These are phyloP conservation scores for Pogoniulus pusillus DNA, from an alignment of 2,797 vertebrate species.

Conservation along the genomic window DNA sequence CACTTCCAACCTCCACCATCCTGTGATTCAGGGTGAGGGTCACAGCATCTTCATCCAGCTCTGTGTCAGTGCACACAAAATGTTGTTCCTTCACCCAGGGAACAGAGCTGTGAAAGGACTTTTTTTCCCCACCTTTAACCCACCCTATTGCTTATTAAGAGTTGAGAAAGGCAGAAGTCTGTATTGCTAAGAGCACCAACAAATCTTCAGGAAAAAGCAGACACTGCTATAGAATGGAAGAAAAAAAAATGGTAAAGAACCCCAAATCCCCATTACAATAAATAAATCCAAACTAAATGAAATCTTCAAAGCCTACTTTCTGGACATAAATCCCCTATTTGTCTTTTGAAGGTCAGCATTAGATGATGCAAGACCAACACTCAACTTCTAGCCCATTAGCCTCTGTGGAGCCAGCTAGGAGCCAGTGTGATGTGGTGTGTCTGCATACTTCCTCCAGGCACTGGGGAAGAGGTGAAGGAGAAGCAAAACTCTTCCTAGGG, in stretches of 20 bases:
- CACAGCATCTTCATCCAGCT: not conserved
- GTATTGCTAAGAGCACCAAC: not conserved
- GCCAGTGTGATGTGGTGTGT: not conserved
- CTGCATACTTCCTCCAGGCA: conserved; percentile 19
- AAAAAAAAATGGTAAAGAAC: not conserved
- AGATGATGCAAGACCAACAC: conserved; percentile 33
- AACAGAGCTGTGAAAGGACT: not conserved
- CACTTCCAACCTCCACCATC: too few relatives aligned
- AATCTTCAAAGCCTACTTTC: conserved; percentile 42
- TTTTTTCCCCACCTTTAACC: not conserved
- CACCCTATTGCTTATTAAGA: not conserved
- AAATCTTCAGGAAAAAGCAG: not conserved
- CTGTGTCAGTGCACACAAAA: not conserved
- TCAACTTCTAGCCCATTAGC: conserved; percentile 15
- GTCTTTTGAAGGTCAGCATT: conserved; percentile 44
- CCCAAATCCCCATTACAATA: not conserved
- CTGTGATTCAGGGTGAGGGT: not conserved
- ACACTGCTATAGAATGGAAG: not conserved
- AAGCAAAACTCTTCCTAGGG: not conserved
- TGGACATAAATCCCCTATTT: conserved; percentile 14
- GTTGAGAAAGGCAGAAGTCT: not conserved
- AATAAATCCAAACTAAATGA: conserved; percentile 41
- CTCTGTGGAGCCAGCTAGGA: not conserved
- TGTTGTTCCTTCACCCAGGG: not conserved
- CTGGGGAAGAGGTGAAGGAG: not conserved